These are phyloP conservation scores for Tetheella fluctuosa DNA, from an alignment of 2,888 invertebrate species.

Conservation along the genomic window DNA sequence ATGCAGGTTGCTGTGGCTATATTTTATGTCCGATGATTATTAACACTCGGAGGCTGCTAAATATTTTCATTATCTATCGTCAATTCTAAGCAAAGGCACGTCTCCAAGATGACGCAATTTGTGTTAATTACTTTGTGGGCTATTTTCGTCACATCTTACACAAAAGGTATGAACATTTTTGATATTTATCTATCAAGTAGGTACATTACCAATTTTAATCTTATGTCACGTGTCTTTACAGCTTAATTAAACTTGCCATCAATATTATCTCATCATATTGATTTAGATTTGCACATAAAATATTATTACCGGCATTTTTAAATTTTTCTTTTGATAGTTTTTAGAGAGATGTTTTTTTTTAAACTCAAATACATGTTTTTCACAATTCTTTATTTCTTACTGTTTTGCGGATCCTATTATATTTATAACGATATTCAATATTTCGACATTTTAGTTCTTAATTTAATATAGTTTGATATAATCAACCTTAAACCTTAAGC, in stretches of 20 bases:
- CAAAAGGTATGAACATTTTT: not conserved
- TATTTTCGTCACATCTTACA: not conserved
- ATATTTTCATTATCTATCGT: not conserved
- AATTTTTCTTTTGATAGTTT: too few species aligned
- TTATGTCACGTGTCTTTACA: not conserved
- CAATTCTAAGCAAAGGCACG: slow-evolving; percentile 14
- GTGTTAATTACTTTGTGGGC: slow-evolving; percentile 15
- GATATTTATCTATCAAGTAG: not conserved
- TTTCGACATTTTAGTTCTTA: not conserved
- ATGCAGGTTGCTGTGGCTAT: not conserved
- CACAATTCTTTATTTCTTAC: too few species aligned
- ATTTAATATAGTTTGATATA: not conserved
- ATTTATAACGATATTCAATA: not conserved
- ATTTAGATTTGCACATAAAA: too few species aligned
- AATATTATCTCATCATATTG: not conserved
- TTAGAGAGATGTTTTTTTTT: too few species aligned
- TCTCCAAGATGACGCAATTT: slow-evolving; percentile 16
- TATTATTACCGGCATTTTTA: too few species aligned
- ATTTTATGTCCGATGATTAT: not conserved
- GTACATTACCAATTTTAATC: not conserved
- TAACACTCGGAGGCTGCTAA: not conserved
- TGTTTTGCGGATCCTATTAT: too few species aligned
- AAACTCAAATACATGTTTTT: too few species aligned
- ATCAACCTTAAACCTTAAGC: not conserved
- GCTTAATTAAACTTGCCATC: not conserved